These are phyloP conservation scores for Darevskia mixta DNA, from an alignment of 2,797 vertebrate species.

Conservation along the genomic window DNA sequence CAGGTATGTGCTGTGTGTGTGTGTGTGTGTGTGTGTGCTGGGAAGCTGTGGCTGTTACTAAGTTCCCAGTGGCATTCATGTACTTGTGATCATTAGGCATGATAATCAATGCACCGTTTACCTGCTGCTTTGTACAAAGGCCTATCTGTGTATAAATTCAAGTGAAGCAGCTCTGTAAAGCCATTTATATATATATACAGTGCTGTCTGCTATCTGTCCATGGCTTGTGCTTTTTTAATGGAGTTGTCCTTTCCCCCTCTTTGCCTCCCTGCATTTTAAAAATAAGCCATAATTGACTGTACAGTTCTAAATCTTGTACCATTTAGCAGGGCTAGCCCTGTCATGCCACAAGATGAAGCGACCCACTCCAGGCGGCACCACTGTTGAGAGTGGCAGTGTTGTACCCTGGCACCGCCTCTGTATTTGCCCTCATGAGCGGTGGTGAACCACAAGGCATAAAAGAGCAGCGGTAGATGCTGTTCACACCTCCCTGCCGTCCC, in stretches of 20 bases:
- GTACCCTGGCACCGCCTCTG: background rate
- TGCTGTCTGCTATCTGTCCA: conserved; percentile 11
- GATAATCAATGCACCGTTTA: background rate
- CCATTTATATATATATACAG: background rate
- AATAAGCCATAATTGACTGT: conserved; percentile 6
- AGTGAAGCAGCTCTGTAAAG: background rate
- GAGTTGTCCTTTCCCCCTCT: background rate
- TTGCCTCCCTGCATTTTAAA: background rate
- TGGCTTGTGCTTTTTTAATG: background rate
- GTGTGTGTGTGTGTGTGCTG: background rate
- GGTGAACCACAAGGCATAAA: no score
- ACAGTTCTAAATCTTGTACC: background rate
- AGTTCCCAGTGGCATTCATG: background rate
- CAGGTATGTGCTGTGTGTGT: background rate
- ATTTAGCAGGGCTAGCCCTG: background rate
- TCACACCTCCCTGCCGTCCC: background rate
- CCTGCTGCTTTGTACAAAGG: background rate
- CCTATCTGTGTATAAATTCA: background rate
- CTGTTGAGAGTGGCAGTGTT: background rate
- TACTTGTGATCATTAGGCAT: background rate
- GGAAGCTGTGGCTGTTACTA: background rate
- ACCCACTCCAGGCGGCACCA: background rate
- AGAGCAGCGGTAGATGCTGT: no score
- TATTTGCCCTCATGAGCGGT: background rate
- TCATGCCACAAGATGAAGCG: background rate